A percentile compares a stretch with the other conserved stretches of the same genome.
Conservation (phyloP, 2,797 vertebrate genomes). For the Peromyscus eremicus region DNA sequence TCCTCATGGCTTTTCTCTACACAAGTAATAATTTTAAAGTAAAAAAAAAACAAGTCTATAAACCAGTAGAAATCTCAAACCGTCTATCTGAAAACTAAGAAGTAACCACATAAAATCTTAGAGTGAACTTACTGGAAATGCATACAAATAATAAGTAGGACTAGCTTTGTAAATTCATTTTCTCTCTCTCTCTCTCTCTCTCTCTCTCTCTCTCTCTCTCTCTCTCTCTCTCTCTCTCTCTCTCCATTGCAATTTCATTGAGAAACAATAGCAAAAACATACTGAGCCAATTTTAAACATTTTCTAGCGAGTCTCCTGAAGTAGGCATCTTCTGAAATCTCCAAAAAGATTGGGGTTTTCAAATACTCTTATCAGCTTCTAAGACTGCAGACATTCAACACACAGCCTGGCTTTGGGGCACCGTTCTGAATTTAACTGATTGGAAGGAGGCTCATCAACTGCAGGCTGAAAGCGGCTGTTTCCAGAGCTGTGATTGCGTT, state of each 20-base stretch:
- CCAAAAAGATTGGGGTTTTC: slow-evolving; percentile 12
- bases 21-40: slow-evolving; percentile 74
- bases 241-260: background rate
- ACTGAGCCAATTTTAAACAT: slow-evolving; percentile 29
- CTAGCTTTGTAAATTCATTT: background rate
- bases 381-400: background rate
- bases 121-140: slow-evolving; percentile 22
- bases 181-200: background rate
- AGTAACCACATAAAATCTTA: slow-evolving; percentile 47
- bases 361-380: slow-evolving; percentile 56
- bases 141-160: slow-evolving; percentile 57
- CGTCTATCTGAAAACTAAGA: slow-evolving; percentile 66
- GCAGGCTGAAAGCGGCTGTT: slow-evolving; percentile 34
- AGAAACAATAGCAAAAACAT: slow-evolving; percentile 1
- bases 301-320: slow-evolving; percentile 44
- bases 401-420: slow-evolving; percentile 41
- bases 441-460: slow-evolving; percentile 57
- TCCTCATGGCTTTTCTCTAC: slow-evolving; percentile 52
- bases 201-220: background rate
- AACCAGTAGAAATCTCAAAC: slow-evolving; percentile 55
- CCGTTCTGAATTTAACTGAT: slow-evolving; percentile 62
- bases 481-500: slow-evolving; percentile 51
- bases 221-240: too few relatives aligned
- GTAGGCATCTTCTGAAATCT: slow-evolving; percentile 46
- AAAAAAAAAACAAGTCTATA: slow-evolving; percentile 64